Percentiles rank a stretch among this genome's conserved stretches.
Conservation (phyloP, 2,797 vertebrate species). For the Hydrocynus forskahlii region DNA sequence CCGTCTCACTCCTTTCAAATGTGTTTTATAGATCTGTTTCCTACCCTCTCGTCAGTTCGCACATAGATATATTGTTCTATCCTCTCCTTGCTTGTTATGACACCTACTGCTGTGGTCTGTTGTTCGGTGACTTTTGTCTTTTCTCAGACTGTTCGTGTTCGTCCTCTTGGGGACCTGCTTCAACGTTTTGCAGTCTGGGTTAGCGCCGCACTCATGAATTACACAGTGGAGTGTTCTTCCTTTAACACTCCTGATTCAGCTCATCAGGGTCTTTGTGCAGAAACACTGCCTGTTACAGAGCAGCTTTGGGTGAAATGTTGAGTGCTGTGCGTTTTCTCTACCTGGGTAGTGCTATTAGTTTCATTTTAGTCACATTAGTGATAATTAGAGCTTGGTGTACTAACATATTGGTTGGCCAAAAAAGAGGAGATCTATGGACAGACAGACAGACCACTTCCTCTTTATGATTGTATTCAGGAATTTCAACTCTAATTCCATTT, state of each 20-base stretch:
- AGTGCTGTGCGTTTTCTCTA: too few species aligned
- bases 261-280: background rate
- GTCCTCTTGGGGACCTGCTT: background rate
- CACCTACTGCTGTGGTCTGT: background rate
- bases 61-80: background rate
- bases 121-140: background rate
- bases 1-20: slow-evolving; percentile 18
- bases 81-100: background rate
- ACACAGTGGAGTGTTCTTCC: background rate
- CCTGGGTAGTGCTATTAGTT: too few species aligned
- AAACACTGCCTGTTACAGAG: background rate
- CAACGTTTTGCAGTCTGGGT: background rate
- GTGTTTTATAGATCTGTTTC: background rate
- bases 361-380: too few species aligned
- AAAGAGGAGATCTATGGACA: too few species aligned
- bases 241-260: background rate
- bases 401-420: too few species aligned
- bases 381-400: too few species aligned
- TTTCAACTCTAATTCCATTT: too few species aligned
- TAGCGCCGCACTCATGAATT: background rate
- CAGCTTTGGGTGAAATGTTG: too few species aligned
- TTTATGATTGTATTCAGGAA: too few species aligned
- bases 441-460: too few species aligned
- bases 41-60: too few species aligned
- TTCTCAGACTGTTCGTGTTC: background rate